Conservation (phyloP, 2,797 vertebrate genomes). For the Rousettus madagascariensis region DNA sequence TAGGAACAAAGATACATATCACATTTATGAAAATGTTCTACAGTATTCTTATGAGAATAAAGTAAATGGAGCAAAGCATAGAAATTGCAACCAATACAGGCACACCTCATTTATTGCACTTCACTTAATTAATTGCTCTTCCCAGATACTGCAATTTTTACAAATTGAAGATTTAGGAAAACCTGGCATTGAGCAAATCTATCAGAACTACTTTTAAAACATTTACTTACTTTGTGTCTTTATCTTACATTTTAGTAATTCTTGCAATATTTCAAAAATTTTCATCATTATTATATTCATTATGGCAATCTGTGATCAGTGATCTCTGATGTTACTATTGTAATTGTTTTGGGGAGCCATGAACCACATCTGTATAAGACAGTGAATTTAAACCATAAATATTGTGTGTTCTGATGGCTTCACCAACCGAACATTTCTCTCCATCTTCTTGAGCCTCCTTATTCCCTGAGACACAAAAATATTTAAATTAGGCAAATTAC, state of each 20-base stretch:
- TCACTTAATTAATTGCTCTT: no score
- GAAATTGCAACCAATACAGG: background rate
- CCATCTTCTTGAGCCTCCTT: background rate
- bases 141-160: background rate
- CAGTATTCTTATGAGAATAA: background rate
- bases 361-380: no score
- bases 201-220: background rate
- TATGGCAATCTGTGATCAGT: no score
- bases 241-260: background rate
- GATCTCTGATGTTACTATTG: no score
- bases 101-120: no score
- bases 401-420: background rate
- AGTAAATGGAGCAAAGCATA: background rate
- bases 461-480: background rate
- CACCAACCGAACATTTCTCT: background rate
- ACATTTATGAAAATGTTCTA: background rate
- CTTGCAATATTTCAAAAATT: no score
- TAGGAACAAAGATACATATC: background rate
- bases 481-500: background rate
- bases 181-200: background rate
- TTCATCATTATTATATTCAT: no score
- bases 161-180: background rate
- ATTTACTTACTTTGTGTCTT: background rate
- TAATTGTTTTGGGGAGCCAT: no score
- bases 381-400: no score